Evolutionary conservation across 2,113 vertebrate genomes (phyloP).

Genomic region (Odocoileus hemionus): DNA sequence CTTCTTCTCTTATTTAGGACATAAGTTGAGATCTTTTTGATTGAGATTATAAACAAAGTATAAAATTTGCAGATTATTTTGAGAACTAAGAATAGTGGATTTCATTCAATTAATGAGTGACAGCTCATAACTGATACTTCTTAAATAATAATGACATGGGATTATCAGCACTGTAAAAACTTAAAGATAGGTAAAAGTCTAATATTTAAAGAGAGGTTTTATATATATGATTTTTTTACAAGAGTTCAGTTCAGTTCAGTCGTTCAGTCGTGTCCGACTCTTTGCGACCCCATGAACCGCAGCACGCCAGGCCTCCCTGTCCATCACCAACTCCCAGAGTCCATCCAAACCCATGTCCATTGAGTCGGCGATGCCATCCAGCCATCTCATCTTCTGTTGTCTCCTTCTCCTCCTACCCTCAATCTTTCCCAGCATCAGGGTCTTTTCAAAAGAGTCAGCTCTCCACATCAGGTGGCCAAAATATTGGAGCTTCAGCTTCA

Average conservation of each 20-base stretch:
- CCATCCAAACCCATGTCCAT: no score
- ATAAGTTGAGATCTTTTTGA: neutral
- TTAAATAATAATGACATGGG: neutral
- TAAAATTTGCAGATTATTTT: constrained; percentile 3
- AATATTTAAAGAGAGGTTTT: constrained; percentile 12
- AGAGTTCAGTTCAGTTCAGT: neutral
- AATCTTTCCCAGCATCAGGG: no score
- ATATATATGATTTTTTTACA: neutral
- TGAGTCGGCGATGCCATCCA: no score
- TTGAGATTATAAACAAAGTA: neutral
- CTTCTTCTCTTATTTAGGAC: neutral
- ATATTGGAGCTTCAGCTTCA: no score
- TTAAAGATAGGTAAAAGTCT: neutral
- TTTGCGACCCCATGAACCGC: no score
- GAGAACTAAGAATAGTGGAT: neutral
- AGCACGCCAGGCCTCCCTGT: no score
- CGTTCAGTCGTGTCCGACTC: no score
- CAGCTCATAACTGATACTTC: neutral
- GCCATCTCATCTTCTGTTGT: no score
- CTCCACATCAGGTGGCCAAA: no score
- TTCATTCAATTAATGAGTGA: neutral
- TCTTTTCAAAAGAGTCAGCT: no score
- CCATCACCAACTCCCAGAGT: no score
- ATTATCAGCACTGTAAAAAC: neutral
- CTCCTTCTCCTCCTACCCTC: no score